Evolutionary conservation across 2,888 invertebrate species (phyloP), one percentile per base, ranked within the genome.

Genomic region (Tipula unca): DNA sequence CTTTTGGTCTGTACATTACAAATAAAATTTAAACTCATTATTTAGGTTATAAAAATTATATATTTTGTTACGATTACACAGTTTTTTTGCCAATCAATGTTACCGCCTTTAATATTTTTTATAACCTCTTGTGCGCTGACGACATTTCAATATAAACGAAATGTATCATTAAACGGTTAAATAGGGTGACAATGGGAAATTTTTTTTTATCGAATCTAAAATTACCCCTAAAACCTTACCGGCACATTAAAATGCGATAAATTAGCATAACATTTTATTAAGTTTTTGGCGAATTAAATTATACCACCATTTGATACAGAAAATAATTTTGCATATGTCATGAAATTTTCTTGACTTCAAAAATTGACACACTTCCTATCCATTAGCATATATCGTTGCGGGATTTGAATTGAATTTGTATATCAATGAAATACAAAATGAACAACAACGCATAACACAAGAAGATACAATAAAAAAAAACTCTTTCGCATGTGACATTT

Each of bases 321-420:
- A n/a, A 48, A n/a, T 10, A 69, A 10, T 69, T 69, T 69, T 69
- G 69, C 69, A 69, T 69, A 69, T 69, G 69, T 69, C 69, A 69
- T 69, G 69, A 69, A 69, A 69, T 69, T 69, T 69, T 69, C 69
- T 25, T 69, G 69, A 69, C 69, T 69, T 69, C 69, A 25, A 20
- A 69, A 69, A 69, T 69, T 69, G 69, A 69, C 69, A 69, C 69
- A 69, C 69, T 69, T 69, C 69, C 69, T 69, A 25, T 69, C 69
- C 69, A 69, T 69, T 69, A 25, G 3, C 17, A 48, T 48, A 48
- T n/a, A 48, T 48, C n/a, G n/a, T 48, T 17, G 48, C 17, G 17
- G 48, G 48, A 48, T 48, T n/a, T 69, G 69, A 69, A 69, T 69
- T 25, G 13, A 69, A 69, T 69, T 69, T 69, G 69, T 20, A 25